Percentiles rank a stretch among this genome's conserved stretches.
Evolutionary conservation across 2,113 vertebrate species (phyloP).

Genomic region (Labeo catla): DNA sequence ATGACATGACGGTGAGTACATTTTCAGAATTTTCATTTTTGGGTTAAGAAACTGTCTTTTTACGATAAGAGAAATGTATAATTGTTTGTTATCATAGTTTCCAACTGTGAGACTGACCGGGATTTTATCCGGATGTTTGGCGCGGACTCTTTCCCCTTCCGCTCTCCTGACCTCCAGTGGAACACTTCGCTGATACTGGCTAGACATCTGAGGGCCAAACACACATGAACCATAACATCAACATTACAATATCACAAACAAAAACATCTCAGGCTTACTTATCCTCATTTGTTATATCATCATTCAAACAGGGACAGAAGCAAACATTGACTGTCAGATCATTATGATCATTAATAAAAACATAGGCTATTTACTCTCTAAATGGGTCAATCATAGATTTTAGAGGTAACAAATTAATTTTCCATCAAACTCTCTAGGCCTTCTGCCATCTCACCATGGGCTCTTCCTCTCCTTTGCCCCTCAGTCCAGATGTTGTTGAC

Average conservation of each 20-base stretch:
- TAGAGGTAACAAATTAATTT: background rate
- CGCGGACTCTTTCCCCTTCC: constrained; percentile 79
- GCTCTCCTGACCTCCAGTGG: constrained; percentile 79
- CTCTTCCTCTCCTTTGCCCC: constrained; percentile 14
- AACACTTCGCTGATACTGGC: constrained; percentile 78
- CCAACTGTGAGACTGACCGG: constrained; percentile 68
- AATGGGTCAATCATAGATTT: background rate
- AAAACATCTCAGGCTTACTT: constrained; percentile 26
- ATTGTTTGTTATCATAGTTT: background rate
- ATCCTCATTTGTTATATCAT: background rate
- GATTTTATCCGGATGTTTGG: constrained; percentile 83
- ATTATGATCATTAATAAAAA: background rate
- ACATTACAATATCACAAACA: constrained; percentile 53
- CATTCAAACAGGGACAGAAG: background rate
- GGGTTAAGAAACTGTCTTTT: background rate
- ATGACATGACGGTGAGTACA: background rate
- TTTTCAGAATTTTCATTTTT: background rate
- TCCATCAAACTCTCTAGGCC: background rate
- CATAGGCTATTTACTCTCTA: background rate
- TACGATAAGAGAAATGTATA: background rate
- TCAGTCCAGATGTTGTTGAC: constrained; percentile 11
- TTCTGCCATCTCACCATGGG: background rate
- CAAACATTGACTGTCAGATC: background rate
- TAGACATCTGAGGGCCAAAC: constrained; percentile 72
- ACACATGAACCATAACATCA: constrained; percentile 54